Evolutionary conservation across 2,113 vertebrate species (phyloP), one percentile per base, ranked within the genome.

Genomic region (Callaeas wilsoni): DNA sequence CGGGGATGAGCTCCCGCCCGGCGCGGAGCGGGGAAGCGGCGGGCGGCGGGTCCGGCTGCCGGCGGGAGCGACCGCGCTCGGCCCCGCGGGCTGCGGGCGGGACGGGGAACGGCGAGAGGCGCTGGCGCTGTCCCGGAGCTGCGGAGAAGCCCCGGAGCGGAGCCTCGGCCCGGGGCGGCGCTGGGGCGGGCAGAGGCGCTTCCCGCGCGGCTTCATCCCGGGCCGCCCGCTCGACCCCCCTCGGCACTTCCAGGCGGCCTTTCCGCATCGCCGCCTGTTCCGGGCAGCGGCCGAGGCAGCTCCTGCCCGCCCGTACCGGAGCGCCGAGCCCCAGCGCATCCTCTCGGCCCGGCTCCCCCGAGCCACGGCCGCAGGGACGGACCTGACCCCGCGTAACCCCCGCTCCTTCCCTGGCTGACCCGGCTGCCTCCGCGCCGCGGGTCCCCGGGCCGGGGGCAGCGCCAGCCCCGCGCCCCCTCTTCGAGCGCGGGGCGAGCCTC

Each of bases 131-230:
- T 15, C 53, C 39, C 23, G 27, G 55, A 50, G 37, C 46, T 20
- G 26, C 21, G 22, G 39, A 6, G 39, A 32, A 53, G 17, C n/a
- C 26, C 21, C 22, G 21, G 26, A 62, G 56, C 10, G 26, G 32
- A 71, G 47, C 26, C 47, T 3, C 21, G 41, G 55, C 26, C 16
- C 37, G 11, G 29, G 49, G 21, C 19, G 20, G 20, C 8, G 75
- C 49, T 32, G 19, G 53, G 9, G 29, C 8, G 6, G 29, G 19
- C 18, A 37, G 35, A n/a, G 44, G 17, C 22, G 29, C 41, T 57
- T 37, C 25, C 64, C 2, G 18, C 33, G 15, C 37, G 4, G 35
- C 13, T 19, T 55, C 19, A 12, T 4, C 4, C 5, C 3, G 1
- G 12, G 33, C 5, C 7, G 35, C 33, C 53, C 3, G 18, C 27